A percentile compares a stretch with the other conserved stretches of the same genome.
phyloP scores from a whole-genome alignment of 2,113 vertebrate genomes.

The Alaudala cheleensis region DNA sequence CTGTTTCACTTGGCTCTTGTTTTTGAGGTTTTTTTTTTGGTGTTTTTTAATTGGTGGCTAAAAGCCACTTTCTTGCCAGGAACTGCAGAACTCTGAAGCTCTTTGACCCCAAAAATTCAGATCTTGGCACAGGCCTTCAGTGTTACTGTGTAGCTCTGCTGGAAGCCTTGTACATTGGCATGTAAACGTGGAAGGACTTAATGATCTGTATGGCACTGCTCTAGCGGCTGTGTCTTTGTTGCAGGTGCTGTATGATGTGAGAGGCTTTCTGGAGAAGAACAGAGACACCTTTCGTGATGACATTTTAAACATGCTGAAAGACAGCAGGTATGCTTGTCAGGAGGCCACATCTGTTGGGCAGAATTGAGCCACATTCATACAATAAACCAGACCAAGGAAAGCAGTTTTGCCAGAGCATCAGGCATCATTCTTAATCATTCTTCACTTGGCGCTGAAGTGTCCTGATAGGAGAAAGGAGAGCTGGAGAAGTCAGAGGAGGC shows the following conservation, averaged over 20 bases:
- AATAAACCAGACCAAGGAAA: background rate
- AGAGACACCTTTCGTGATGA: conserved; percentile 93
- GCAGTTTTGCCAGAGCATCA: background rate
- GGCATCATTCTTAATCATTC: background rate
- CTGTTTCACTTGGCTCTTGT: background rate
- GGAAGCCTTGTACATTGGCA: background rate
- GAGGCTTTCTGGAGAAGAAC: conserved; percentile 91
- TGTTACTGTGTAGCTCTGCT: background rate
- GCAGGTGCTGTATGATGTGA: conserved; percentile 87
- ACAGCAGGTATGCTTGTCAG: conserved; percentile 81
- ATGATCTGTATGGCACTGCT: background rate
- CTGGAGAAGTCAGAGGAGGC: background rate
- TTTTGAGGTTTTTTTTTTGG: background rate
- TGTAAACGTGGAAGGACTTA: background rate
- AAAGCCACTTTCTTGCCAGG: background rate
- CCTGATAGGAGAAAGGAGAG: background rate
- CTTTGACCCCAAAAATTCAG: background rate
- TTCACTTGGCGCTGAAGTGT: background rate
- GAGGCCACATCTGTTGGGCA: background rate
- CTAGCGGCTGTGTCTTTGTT: background rate
- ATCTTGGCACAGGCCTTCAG: background rate
- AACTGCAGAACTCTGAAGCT: background rate
- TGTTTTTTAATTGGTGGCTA: background rate
- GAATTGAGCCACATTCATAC: background rate
- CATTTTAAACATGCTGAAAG: conserved; percentile 89